These are phyloP conservation scores for Heliconius hermathena DNA, from an alignment of 1,140 invertebrate genomes.

Conservation along the genomic window DNA sequence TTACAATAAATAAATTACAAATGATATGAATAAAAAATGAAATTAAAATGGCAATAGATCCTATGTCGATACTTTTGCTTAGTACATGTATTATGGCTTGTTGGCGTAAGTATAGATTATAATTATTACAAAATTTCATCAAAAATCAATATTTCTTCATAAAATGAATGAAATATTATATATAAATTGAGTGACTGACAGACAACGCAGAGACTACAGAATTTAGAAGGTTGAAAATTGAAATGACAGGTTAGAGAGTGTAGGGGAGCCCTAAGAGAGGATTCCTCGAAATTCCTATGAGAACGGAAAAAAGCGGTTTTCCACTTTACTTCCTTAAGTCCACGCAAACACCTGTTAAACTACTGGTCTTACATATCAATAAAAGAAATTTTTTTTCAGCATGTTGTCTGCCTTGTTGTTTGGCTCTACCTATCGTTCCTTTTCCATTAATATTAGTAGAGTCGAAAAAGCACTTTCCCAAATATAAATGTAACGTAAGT, in stretches of 20 bases:
- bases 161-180: background rate
- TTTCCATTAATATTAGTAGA: slow-evolving; percentile 52
- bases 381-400: slow-evolving; percentile 45
- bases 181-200: background rate
- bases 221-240: no score
- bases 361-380: background rate
- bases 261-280: no score
- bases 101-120: slow-evolving; percentile 57
- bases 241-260: no score
- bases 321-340: no score
- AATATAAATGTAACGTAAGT: slow-evolving; percentile 34
- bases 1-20: slow-evolving; percentile 23
- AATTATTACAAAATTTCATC: no score
- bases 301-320: no score
- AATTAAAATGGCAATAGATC: slow-evolving; percentile 52
- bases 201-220: no score
- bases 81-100: slow-evolving; percentile 58
- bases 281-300: no score
- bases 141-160: slow-evolving; percentile 3
- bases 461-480: slow-evolving; percentile 31
- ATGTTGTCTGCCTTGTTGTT: slow-evolving; percentile 57
- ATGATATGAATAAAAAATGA: slow-evolving; percentile 12
- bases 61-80: slow-evolving; percentile 54
- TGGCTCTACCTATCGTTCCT: slow-evolving; percentile 54
- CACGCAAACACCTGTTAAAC: no score